phyloP scores from a whole-genome alignment of 2,888 invertebrate species.

The Hirtodrosophila trivittata region DNA sequence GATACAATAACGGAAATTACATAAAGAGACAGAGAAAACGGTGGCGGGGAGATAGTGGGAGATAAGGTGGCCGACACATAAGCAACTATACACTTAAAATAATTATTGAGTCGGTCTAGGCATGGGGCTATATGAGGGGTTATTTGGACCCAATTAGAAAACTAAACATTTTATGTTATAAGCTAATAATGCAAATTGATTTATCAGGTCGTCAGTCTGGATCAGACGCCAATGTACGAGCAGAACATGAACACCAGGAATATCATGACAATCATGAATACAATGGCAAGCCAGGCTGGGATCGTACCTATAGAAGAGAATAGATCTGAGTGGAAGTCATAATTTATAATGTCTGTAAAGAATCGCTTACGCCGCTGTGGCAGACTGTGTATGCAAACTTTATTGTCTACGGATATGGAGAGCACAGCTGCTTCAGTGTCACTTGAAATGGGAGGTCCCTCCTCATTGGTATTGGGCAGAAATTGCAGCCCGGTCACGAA shows the following conservation, averaged over 20 bases:
- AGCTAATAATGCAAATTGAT: conserved; percentile 64
- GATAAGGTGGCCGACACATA: conserved; percentile 64
- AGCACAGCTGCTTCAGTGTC: conserved; percentile 94
- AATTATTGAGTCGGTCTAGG: conserved; percentile 43
- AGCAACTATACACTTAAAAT: conserved; percentile 68
- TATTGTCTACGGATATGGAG: conserved; percentile 98
- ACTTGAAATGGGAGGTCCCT: conserved; percentile 89
- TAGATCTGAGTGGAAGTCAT: not conserved
- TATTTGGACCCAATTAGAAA: conserved; percentile 17
- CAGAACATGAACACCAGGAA: conserved; percentile 92
- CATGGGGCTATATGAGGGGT: not conserved
- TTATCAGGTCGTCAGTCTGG: conserved; percentile 36
- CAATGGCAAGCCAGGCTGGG: conserved; percentile 91
- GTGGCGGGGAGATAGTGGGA: conserved; percentile 14
- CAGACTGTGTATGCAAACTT: conserved; percentile 94
- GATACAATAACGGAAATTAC: conserved; percentile 49
- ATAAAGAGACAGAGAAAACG: not conserved
- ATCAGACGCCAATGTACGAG: conserved; percentile 91
- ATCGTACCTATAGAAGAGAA: conserved; percentile 87
- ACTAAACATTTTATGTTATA: conserved; percentile 50
- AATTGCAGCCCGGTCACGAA: conserved; percentile 99
- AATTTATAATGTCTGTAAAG: not conserved
- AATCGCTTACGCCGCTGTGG: conserved; percentile 89
- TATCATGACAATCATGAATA: conserved; percentile 90
- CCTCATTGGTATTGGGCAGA: conserved; percentile 88